Evolutionary conservation across 2,113 vertebrate genomes (phyloP).

Genomic region (Pluvialis apricaria): DNA sequence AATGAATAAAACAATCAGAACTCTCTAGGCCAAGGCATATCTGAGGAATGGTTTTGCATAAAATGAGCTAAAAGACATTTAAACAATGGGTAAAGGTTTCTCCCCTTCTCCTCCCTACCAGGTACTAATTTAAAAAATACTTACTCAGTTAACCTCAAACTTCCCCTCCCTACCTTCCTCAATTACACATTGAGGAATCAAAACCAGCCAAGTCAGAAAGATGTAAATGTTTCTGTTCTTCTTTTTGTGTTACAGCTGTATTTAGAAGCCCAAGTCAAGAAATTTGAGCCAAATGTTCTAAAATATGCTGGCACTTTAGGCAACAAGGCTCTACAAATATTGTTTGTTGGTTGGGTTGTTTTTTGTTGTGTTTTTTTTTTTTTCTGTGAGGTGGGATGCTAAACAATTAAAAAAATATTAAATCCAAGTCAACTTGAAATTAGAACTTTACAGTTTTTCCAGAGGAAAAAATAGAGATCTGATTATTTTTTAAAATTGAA

Average conservation of each 20-base stretch:
- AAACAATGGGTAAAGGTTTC: not conserved
- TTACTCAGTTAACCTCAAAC: not conserved
- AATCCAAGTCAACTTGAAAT: not conserved
- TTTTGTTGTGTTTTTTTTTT: no score
- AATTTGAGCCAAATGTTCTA: not conserved
- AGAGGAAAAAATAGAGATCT: not conserved
- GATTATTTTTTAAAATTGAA: not conserved
- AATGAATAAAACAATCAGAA: slow-evolving; percentile 13
- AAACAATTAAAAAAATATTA: not conserved
- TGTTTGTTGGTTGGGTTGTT: not conserved
- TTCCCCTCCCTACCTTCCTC: not conserved
- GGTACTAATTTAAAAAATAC: not conserved
- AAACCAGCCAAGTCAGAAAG: not conserved
- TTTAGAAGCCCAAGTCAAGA: not conserved
- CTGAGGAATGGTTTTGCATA: not conserved
- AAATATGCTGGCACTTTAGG: not conserved
- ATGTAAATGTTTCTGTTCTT: not conserved
- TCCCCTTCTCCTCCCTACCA: not conserved
- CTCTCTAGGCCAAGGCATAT: not conserved
- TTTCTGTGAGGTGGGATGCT: not conserved
- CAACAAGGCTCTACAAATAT: not conserved
- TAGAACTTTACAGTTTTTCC: not conserved
- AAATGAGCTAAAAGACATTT: not conserved
- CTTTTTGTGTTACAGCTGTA: not conserved
- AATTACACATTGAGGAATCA: not conserved